Base-by-base conservation (phyloP, 2,113 vertebrate genomes). In the Oryzias melastigma region DNA sequence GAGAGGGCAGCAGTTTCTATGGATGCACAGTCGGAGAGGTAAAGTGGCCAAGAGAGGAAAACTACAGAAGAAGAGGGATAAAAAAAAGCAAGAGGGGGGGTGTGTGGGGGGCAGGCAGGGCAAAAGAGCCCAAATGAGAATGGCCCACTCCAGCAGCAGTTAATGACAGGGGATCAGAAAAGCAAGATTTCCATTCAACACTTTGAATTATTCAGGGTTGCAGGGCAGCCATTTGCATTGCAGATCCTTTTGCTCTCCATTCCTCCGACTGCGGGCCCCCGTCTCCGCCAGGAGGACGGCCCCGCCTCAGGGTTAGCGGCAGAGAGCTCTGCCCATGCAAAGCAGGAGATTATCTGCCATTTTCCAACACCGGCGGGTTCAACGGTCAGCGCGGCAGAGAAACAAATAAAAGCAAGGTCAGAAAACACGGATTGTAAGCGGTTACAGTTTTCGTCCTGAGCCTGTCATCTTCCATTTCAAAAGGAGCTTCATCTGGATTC, bases 121-220 rank as follows among this genome's bases (percentile, higher is more conserved):
- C 85, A 86, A 85, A 81, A 87, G 85, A 88, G 87, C 82, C 73
- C 79, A 81, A 81, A 90, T 88, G 88, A 90, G 86, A 90, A 89
- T 80, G 85, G 85, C 87, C 84, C 78, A 75, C 78, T 83, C 81
- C 71, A 50, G 85, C 83, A 86, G 71, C 85, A 89, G 85, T 89
- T 90, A 88, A 90, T 88, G 87, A 88, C 81, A 66, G 77, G 56
- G 84, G 87, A 90, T 89, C 87, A 89, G 65, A 84, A 86, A 89
- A 88, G 85, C 84, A 75, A 83, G 77, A 85, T 87, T 91, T 90
- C 82, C 78, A 90, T 91, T 91, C 84, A 89, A 85, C 85, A 86
- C 83, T 87, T 81, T 88, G 86, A 90, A 90, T 90, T 89, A 91
- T 91, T 89, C 87, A 90, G 88, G 83, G 87, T 85, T 84, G 83